A percentile compares a stretch with the other conserved stretches of the same genome.
Conservation (phyloP, 2,113 vertebrate species). For the Takifugu flavidus region DNA sequence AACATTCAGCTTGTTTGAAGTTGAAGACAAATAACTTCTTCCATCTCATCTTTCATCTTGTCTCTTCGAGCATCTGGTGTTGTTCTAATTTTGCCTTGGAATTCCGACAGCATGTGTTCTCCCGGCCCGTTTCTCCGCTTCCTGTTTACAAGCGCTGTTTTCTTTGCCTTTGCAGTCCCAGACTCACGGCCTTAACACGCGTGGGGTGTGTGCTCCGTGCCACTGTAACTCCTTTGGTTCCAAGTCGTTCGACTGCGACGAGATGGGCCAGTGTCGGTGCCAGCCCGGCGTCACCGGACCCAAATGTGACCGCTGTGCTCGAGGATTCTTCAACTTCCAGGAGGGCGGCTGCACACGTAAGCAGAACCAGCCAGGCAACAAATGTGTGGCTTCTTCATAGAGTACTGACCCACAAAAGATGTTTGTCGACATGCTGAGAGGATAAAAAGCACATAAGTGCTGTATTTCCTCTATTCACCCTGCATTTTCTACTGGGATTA, state of each 20-base stretch:
- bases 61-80: neutral
- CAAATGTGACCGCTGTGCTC: conserved; percentile 90
- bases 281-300: conserved; percentile 90
- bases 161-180: conserved; percentile 71
- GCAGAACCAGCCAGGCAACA: conserved; percentile 19
- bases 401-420: too few relatives aligned
- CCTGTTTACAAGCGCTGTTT: neutral
- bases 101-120: neutral
- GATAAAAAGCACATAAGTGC: neutral
- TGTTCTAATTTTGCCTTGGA: neutral
- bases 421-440: too few relatives aligned
- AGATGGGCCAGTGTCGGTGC: conserved; percentile 88
- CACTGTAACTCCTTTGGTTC: conserved; percentile 97
- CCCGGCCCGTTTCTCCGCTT: neutral
- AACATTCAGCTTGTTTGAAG: too few relatives aligned
- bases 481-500: conserved; percentile 1
- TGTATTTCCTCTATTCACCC: neutral
- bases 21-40: too few relatives aligned
- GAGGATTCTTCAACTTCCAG: conserved; percentile 90
- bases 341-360: conserved; percentile 95
- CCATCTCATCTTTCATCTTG: too few relatives aligned
- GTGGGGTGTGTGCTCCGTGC: conserved; percentile 84
- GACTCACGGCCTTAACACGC: conserved; percentile 80
- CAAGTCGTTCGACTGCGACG: conserved; percentile 93
- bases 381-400: too few relatives aligned